phyloP scores from a whole-genome alignment of 1,140 invertebrate genomes.

The Zaprionus kolodkinae region DNA sequence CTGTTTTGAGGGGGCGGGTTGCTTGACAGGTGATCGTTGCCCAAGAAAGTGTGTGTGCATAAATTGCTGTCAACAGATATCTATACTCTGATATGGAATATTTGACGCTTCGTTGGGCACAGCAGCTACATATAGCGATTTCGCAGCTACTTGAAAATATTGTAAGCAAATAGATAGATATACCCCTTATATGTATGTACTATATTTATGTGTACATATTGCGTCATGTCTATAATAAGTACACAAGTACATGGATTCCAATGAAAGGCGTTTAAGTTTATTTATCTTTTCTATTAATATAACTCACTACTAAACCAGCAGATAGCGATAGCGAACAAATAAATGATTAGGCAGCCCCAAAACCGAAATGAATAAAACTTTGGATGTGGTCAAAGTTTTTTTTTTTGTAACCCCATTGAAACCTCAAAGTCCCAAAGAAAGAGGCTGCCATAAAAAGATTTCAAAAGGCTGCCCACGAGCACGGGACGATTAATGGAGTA shows the following conservation, averaged over 20 bases:
- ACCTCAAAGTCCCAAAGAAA: constrained; percentile 31
- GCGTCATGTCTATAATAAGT: constrained; percentile 30
- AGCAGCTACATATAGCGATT: constrained; percentile 9
- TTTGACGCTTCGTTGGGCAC: constrained; percentile 40
- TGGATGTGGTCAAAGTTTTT: constrained; percentile 10
- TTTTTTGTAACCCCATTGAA: constrained; percentile 5
- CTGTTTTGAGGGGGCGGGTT: constrained; percentile 15
- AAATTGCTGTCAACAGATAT: not conserved
- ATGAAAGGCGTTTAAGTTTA: constrained; percentile 38
- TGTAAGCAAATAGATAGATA: constrained; percentile 28
- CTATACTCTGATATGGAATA: constrained; percentile 11
- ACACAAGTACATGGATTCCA: constrained; percentile 9
- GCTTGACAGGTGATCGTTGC: constrained; percentile 22
- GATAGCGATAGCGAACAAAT: constrained; percentile 41
- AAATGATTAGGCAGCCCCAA: constrained; percentile 42
- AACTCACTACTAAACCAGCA: constrained; percentile 21
- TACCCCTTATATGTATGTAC: not conserved
- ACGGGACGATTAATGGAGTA: not conserved
- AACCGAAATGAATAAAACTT: constrained; percentile 9
- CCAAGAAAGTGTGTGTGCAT: constrained; percentile 26
- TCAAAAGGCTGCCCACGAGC: constrained; percentile 40
- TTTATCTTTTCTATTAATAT: constrained; percentile 49
- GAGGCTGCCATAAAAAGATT: constrained; percentile 40
- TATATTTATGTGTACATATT: constrained; percentile 12
- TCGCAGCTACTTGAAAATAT: constrained; percentile 40